phyloP scores from a whole-genome alignment of 2,888 invertebrate genomes.

The Caenorhabditis uteleia region DNA sequence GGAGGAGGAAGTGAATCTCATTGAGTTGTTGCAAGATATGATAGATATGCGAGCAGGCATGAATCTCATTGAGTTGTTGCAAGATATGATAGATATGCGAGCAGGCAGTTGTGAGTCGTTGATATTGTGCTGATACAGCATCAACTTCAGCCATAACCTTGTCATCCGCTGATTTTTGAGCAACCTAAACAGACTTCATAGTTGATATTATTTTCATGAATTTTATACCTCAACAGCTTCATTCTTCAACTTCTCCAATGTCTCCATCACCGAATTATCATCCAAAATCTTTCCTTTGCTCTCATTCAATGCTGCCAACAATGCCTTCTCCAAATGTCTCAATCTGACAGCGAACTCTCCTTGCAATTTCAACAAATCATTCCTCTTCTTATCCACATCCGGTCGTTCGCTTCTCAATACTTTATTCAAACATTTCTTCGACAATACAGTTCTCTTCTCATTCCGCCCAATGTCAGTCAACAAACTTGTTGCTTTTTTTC shows the following conservation, averaged over 20 bases:
- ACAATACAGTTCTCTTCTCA: too few relatives aligned
- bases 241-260: conserved; percentile 93
- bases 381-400: conserved; percentile 97
- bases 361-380: conserved; percentile 94
- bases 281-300: conserved; percentile 84
- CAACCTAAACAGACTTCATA: too few relatives aligned
- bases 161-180: conserved; percentile 89
- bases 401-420: conserved; percentile 96
- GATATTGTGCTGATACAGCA: conserved; percentile 81
- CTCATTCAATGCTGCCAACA: conserved; percentile 94
- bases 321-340: conserved; percentile 93
- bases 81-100: conserved; percentile 98
- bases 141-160: conserved; percentile 88
- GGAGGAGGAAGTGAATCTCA: conserved; percentile 95
- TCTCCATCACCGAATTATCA: conserved; percentile 82
- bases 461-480: too few relatives aligned
- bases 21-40: conserved; percentile 98
- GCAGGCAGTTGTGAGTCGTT: conserved; percentile 92
- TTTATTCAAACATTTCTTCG: conserved; percentile 93
- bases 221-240: conserved; percentile 98
- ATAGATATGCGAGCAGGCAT: conserved; percentile 98
- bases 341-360: conserved; percentile 95
- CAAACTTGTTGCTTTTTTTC: too few relatives aligned
- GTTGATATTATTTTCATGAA: too few relatives aligned
- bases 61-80: conserved; percentile 91